Base-by-base conservation (phyloP, 2,113 vertebrate genomes). In the Paradoxurus hermaphroditus region DNA sequence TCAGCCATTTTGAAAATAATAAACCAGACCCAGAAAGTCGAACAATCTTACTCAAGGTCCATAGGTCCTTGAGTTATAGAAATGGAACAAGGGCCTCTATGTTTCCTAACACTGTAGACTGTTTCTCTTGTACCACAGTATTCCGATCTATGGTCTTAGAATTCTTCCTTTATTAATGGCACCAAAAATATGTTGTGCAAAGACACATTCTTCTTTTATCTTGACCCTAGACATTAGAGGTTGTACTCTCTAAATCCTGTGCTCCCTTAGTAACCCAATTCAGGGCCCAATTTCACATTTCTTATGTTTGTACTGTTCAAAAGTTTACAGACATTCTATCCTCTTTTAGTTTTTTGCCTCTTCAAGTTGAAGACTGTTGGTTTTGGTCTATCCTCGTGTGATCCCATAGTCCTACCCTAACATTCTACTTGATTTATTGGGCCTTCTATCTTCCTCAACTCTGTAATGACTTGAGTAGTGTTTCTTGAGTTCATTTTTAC, bases 1-100 rank as follows among this genome's bases (percentile, higher is more conserved):
- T 90, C n/a, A 90, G n/a, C n/a, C 51, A 70, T 90, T 84, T 79
- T 56, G 27, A 95, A 95, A 84, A 86, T 65, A 90, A 70, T 75
- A 88, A 97, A 93, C 89, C 27, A 82, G 41, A 56, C 11, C 36
- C 68, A 62, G 44, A 96, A 93, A 90, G 65, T 41, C 82, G 46
- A 68, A 95, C 36, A 97, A 85, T 93, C 29, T 83, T 93, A 79
- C 39, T 89, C 21, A 72, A 68, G 49, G 39, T 65, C 36, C 25
- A 67, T 81, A 90, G 73, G 34, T 94, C n/a, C n/a, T n/a, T 67
- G 14, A 44, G 29, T 53, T 67, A 51, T 19, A 96, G 59, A 96
- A 91, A 62, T 82, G 21, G 62, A 93, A 31, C 51, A 72, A 63
- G 4, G 53, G 14, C 39, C 25, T 90, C n/a, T 87, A 70, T 1